Conservation (phyloP, 2,797 vertebrate species). For the Ptychobarbus kaznakovi region DNA sequence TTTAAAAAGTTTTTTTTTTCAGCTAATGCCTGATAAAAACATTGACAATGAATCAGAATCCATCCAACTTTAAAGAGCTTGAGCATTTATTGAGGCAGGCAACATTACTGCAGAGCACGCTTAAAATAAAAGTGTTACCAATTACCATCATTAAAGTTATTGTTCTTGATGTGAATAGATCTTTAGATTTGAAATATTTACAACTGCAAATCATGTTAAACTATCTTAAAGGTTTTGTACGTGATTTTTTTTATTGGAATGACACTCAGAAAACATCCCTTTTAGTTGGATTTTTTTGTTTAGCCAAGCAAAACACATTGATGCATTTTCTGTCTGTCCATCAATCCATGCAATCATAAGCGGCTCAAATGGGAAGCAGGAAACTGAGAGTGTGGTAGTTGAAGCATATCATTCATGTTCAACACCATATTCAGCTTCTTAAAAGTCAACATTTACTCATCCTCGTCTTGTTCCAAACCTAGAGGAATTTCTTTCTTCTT, state of each 20-base stretch:
- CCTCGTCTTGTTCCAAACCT: neutral
- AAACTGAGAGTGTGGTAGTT: neutral
- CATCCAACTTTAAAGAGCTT: neutral
- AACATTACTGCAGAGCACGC: neutral
- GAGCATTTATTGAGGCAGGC: neutral
- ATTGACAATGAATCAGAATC: neutral
- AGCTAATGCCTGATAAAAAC: neutral
- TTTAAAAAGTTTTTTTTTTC: neutral
- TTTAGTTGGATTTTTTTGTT: neutral
- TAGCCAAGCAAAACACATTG: neutral
- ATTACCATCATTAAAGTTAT: neutral
- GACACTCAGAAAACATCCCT: too few species aligned
- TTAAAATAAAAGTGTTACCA: neutral
- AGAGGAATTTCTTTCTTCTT: neutral
- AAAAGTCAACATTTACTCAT: neutral
- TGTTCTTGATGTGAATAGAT: neutral
- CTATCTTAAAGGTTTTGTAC: neutral
- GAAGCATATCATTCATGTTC: slow-evolving; percentile 6
- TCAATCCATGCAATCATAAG: neutral
- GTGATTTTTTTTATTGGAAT: too few species aligned
- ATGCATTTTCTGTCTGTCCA: neutral
- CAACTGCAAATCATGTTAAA: slow-evolving; percentile 1
- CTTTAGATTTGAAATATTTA: neutral
- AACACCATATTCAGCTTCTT: neutral
- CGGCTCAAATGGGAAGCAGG: neutral